Evolutionary conservation across 1,140 invertebrate species (phyloP), one percentile per base, ranked within the genome.

Genomic region (Aphis gossypii): DNA sequence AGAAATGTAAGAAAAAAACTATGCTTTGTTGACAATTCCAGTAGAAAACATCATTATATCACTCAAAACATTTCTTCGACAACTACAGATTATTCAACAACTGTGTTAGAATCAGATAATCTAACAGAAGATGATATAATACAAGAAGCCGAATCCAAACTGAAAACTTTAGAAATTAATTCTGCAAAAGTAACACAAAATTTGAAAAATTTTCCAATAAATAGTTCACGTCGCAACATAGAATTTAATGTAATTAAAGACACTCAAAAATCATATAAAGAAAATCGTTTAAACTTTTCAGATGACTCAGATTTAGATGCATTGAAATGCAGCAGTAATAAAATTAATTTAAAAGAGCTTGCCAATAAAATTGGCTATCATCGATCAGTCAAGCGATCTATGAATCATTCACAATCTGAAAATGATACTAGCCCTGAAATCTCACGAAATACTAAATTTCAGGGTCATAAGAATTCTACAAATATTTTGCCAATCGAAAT

Each of bases 311-410:
- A 92, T 30, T 41, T 20, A 23, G 3, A 21, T 9, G 2, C 23
- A 51, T 92, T 48, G 9, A 92, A 84, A 84, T 41, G 0, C 0
- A 83, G 6, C 11, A 38, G 35, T 41, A 48, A 51, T 38, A 92
- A 44, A 54, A 84, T 92, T 11, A 92, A 83, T 84, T 83, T 92
- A 84, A 92, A 92, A 54, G 44, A 84, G 30, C 48, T 92, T n/a
- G 91, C 91, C 23, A 92, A 92, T 20, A 83, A 84, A 23, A 92
- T 92, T 92, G 91, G 91, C 35, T 92, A 92, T n/a, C 91, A 83
- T 20, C 91, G 91, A 25, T 92, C 91, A 41, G 44, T 92, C 2
- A 92, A 35, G 54, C 76, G 35, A 38, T 83, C 82, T 4, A 56
- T 54, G 4, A 82, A 83, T 23, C 11, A 46, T 38, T 82, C 90